Base-by-base conservation (phyloP, 2,888 invertebrate genomes). In the Yponomeuta plumbellus region DNA sequence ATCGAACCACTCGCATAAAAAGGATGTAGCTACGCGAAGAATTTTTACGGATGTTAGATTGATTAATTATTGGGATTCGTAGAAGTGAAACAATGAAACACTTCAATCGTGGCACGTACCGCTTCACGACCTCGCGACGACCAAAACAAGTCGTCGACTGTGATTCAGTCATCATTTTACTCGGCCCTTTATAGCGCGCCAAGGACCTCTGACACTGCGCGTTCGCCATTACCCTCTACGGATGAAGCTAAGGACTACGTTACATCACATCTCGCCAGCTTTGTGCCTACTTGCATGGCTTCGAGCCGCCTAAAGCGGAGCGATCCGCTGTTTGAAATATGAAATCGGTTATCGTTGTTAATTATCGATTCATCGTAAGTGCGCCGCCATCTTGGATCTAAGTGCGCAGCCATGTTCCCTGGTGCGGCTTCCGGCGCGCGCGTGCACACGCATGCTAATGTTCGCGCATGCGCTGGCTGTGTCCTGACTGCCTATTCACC, bases 331-430 rank as follows among this genome's bases (percentile, higher is more conserved):
- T 85, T 83, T 74, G 81, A 88, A 87, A 86, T 89, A 88, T 88
- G 86, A 88, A 88, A 86, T 88, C 84, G 83, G 81, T 84, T 86
- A 85, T 88, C 84, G 80, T 73, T 71, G 76, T 85, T 88, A 85
- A 90, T 91, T 90, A 89, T 88, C 83, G 88, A 89, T 90, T 90
- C 86, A 85, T 82, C 77, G 84, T 81, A 80, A 80, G 83, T 85
- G 76, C 83, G 80, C 80, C 78, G 88, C 88, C 89, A 90, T 88
- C 79, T 88, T 88, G 88, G 84, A 81, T 86, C 81, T 82, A 78
- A 83, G 83, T 81, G 80, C 78, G 80, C 83, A 81, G 83, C 84
- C 84, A 84, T 84, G 85, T 87, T 89, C 81, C 81, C 80, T 81
- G 79, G 83, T 78, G 79, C 83, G 86, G 83, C 86, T 90, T 91